Conservation (phyloP, 2,888 invertebrate genomes). For the Hoplodrina ambigua region DNA sequence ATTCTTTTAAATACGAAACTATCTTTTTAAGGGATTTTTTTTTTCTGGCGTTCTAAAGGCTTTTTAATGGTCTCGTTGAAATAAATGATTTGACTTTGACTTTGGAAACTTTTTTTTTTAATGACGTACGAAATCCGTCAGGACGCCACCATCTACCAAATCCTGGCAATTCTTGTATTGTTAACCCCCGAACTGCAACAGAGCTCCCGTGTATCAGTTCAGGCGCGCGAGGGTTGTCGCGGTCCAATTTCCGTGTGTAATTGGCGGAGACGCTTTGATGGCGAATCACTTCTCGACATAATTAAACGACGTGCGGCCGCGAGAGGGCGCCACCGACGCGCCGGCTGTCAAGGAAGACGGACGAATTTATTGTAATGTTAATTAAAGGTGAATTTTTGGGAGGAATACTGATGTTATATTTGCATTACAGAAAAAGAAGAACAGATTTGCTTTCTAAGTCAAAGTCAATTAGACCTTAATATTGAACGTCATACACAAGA, state of each 20-base stretch:
- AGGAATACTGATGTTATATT: background rate
- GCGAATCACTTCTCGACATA: constrained; percentile 76
- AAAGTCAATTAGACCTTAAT: too few species aligned
- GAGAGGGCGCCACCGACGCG: constrained; percentile 30
- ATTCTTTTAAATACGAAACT: too few species aligned
- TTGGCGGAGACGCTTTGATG: constrained; percentile 71
- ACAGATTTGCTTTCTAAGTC: too few species aligned
- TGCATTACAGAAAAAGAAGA: too few species aligned
- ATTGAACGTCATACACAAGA: too few species aligned
- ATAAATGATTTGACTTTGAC: too few species aligned
- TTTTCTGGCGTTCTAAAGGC: too few species aligned
- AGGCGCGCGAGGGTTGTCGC: constrained; percentile 42
- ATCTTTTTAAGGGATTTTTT: too few species aligned
- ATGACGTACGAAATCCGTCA: too few species aligned
- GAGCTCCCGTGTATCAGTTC: constrained; percentile 33
- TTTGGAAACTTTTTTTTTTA: too few species aligned
- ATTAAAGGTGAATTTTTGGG: constrained; percentile 7
- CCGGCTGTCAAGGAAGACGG: constrained; percentile 17
- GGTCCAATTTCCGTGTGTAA: constrained; percentile 77
- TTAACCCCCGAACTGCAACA: constrained; percentile 33
- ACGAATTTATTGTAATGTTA: constrained; percentile 28
- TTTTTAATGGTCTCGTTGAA: too few species aligned
- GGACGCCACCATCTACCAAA: too few species aligned
- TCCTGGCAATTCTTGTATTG: background rate
- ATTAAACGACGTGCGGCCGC: constrained; percentile 70